Base-by-base conservation (phyloP, 2,888 invertebrate species). In the Melieria omissa region DNA sequence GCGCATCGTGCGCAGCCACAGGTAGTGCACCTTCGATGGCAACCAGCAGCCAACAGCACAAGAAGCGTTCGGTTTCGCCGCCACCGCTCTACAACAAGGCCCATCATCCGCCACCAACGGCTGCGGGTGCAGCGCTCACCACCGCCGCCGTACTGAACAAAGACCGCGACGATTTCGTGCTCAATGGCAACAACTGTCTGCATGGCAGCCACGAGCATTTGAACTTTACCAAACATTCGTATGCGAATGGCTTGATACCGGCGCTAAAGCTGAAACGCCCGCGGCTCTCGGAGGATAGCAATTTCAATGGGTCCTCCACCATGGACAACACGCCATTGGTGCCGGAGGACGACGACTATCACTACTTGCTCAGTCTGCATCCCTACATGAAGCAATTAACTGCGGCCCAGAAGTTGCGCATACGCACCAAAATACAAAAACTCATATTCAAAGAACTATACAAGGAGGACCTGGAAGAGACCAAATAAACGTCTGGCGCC, bases 351-450 rank as follows among this genome's bases (percentile, higher is more conserved):
- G 87, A 87, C 78, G 87, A 87, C 72, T 87, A 86, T 75, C 86
- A 87, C 73, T 87, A 86, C 72, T 78, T 87, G 73, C 78, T 87
- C 46, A 86, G 86, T 60, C 76, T 87, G 58, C 86, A 87, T 81
- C 87, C 87, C 9, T 87, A 86, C 73, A 86, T 87, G 85, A 85
- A 85, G 61, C 85, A 86, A 69, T 74, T 87, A 69, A 84, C 83
- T 64, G 84, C 86, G 0, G 83, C 86, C n/a, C 87, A 87, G 71
- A 87, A 87, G 73, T 75, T 87, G 63, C 80, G 86, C 68, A 84
- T 87, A 67, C 85, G 87, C 73, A 87, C 86, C 75, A 86, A 86
- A 81, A 87, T 87, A 78, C 87, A 87, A 77, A 87, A 86, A 75
- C 77, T 87, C 70, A 86, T 87, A 62, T 87, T 87, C 72, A 87